phyloP scores from a whole-genome alignment of 2,797 vertebrate genomes.

The Parotocinclus haroldoi region DNA sequence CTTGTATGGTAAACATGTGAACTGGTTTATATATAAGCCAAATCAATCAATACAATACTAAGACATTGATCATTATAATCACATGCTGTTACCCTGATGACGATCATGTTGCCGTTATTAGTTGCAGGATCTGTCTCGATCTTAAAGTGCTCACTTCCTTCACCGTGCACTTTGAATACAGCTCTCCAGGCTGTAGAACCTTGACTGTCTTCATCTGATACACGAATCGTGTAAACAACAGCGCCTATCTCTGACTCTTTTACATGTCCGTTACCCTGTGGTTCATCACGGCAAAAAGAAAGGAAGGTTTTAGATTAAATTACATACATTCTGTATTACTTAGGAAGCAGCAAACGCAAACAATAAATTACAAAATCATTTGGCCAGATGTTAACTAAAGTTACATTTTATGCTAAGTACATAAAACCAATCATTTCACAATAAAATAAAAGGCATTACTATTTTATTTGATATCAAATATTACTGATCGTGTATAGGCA shows the following conservation, averaged over 20 bases:
- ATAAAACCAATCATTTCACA: too few relatives aligned
- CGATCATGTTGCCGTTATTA: slow-evolving; percentile 30
- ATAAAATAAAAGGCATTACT: too few relatives aligned
- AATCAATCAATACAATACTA: too few relatives aligned
- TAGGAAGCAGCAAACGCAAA: too few relatives aligned
- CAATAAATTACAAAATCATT: too few relatives aligned
- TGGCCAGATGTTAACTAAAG: too few relatives aligned
- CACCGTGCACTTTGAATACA: slow-evolving; percentile 26
- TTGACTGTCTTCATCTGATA: slow-evolving; percentile 26
- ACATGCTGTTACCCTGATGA: slow-evolving; percentile 14
- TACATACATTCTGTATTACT: not conserved
- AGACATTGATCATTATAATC: too few relatives aligned
- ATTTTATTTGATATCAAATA: too few relatives aligned
- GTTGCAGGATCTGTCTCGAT: slow-evolving; percentile 18
- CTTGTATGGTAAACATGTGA: too few relatives aligned
- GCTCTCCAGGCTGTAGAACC: slow-evolving; percentile 35
- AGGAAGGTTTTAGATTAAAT: not conserved
- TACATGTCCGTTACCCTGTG: slow-evolving; percentile 11
- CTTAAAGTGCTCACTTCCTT: slow-evolving; percentile 16
- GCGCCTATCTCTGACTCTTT: slow-evolving; percentile 2
- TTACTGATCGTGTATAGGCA: too few relatives aligned
- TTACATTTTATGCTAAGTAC: too few relatives aligned
- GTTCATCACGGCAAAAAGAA: not conserved
- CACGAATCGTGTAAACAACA: slow-evolving; percentile 20
- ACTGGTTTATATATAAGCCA: too few relatives aligned